Evolutionary conservation across 2,888 invertebrate genomes (phyloP).

Genomic region (Gasteruption jaculator): DNA sequence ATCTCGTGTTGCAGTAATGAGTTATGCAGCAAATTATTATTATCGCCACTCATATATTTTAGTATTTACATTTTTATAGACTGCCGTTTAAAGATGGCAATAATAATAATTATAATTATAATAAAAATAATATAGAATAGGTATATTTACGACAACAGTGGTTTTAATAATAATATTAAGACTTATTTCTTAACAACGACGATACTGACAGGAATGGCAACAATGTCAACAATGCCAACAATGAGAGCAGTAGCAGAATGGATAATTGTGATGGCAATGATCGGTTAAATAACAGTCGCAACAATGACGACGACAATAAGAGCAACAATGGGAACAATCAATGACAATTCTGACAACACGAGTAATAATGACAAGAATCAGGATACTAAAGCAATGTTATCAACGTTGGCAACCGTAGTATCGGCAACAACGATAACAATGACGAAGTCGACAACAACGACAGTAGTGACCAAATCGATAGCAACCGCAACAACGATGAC

Average conservation of each 20-base stretch:
- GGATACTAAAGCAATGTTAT: neutral
- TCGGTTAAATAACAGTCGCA: neutral
- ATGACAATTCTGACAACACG: neutral
- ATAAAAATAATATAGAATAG: too few species aligned
- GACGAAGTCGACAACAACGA: too few species aligned
- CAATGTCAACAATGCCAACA: neutral
- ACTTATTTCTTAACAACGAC: neutral
- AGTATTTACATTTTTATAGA: too few species aligned
- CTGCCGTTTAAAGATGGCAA: too few species aligned
- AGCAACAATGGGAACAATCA: too few species aligned
- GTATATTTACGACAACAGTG: too few species aligned
- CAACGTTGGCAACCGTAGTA: neutral
- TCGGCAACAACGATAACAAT: neutral
- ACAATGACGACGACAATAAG: constrained; percentile 1
- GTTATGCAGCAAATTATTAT: too few species aligned
- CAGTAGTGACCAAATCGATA: neutral
- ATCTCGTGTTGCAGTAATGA: too few species aligned
- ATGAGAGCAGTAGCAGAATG: neutral
- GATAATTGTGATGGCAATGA: neutral
- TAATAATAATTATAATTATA: too few species aligned
- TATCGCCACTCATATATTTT: too few species aligned
- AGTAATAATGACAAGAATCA: neutral
- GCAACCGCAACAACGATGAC: neutral
- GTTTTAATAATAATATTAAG: constrained; percentile 9
- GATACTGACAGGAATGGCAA: neutral